Evolutionary conservation across 2,113 vertebrate species (phyloP).

Genomic region (Argyrosomus japonicus): DNA sequence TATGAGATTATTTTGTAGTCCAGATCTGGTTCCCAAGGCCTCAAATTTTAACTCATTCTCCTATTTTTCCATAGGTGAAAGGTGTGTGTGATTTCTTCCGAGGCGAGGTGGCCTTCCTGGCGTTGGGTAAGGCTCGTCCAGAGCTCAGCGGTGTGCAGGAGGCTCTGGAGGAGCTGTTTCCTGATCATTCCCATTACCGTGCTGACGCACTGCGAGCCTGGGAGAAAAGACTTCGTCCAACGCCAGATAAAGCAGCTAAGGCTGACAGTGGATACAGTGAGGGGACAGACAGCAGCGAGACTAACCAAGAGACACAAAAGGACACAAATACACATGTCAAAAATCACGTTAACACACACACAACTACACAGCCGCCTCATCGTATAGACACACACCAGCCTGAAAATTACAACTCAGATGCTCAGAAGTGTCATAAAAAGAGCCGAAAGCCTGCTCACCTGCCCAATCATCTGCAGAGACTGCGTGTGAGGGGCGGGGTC

Average conservation of each 20-base stretch:
- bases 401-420: conserved; percentile 19
- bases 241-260: conserved; percentile 81
- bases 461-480: conserved; percentile 78
- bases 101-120: conserved; percentile 92
- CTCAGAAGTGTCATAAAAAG: conserved; percentile 55
- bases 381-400: background rate
- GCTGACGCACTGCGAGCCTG: conserved; percentile 80
- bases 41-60: background rate
- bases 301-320: conserved; percentile 25
- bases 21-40: background rate
- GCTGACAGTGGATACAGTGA: conserved; percentile 84
- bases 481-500: conserved; percentile 56
- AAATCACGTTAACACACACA: conserved; percentile 20
- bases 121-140: conserved; percentile 88
- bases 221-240: conserved; percentile 84
- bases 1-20: background rate
- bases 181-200: conserved; percentile 83
- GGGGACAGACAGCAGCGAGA: conserved; percentile 49
- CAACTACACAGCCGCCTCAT: background rate
- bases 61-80: conserved; percentile 66
- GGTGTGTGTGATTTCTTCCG: conserved; percentile 92
- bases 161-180: conserved; percentile 90
- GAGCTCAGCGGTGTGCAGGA: conserved; percentile 87
- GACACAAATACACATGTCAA: conserved; percentile 34
- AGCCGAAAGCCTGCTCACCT: conserved; percentile 65